Base-by-base conservation (phyloP, 2,888 invertebrate species). In the Hypselothyrea guttata region DNA sequence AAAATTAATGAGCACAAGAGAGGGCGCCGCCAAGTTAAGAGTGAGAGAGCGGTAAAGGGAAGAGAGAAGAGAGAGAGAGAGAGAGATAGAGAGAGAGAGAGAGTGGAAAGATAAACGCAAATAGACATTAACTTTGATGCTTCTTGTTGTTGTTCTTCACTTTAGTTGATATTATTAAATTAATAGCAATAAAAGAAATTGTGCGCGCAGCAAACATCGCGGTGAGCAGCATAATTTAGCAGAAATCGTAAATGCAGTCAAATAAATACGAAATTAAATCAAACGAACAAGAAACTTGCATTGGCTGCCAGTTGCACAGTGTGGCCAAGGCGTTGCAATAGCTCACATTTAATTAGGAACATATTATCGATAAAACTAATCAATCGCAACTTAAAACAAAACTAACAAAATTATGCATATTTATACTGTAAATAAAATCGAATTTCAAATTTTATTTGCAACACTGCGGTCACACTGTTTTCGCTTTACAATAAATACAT, bases 201-300 rank as follows among this genome's bases (percentile, higher is more conserved):
- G 58, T 67, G 67, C 58, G 12, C 41, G 59, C 13, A 56, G 74
- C 61, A 60, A 70, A 53, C 57, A 69, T 79, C 69, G 76, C 65
- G 64, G 75, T 61, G 57, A 57, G 54, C 35, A 83, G 18, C 16
- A n/a, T 18, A 18, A 38, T n/a, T 15, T 37, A 52, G 57, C 56
- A 46, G 76, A 79, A 73, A 56, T 54, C 38, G 35, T 40, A 38
- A 31, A 45, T 51, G 13, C 28, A n/a, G n/a, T n/a, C n/a, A 38
- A 28, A 11, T 47, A 40, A 40, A 16, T 34, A 16, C 28, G 9
- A 31, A 38, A 15, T 12, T 3, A n/a, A 11, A 33, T 33, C 8
- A 7, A 44, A n/a, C 3, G 30, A 38, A 22, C 9, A 44, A 7
- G 2, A 5, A 16, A 41, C 8, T 11, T 30, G 38, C 9, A 8